Evolutionary conservation across 2,888 invertebrate genomes (phyloP).

Genomic region (Pherbina coryleti): DNA sequence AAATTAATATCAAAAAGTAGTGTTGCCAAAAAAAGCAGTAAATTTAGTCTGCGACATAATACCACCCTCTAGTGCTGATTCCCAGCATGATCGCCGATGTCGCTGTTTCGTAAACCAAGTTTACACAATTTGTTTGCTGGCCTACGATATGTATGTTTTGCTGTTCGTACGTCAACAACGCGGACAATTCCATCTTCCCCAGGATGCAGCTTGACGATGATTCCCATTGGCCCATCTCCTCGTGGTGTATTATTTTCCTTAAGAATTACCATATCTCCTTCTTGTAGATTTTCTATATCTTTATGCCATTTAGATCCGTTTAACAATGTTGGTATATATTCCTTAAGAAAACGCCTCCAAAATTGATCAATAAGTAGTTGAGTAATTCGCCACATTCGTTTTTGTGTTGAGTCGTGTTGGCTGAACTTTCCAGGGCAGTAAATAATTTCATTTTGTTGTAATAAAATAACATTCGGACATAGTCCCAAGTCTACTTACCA

Average conservation of each 20-base stretch:
- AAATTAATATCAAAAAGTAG: no score
- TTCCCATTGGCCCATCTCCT: constrained; percentile 37
- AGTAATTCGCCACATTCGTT: constrained; percentile 34
- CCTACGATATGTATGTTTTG: constrained; percentile 18
- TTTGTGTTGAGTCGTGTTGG: background rate
- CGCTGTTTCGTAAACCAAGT: constrained; percentile 1
- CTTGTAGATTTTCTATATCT: constrained; percentile 26
- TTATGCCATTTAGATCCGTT: constrained; percentile 36
- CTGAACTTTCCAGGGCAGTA: constrained; percentile 24
- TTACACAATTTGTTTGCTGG: constrained; percentile 20
- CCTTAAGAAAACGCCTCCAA: constrained; percentile 39
- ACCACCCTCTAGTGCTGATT: constrained; percentile 25
- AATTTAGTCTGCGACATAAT: no score
- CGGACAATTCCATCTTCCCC: constrained; percentile 36
- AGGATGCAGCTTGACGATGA: constrained; percentile 33
- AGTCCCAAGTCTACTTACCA: constrained; percentile 34
- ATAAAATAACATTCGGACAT: constrained; percentile 33
- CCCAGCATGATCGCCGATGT: background rate
- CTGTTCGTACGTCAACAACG: constrained; percentile 34
- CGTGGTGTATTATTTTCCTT: constrained; percentile 32
- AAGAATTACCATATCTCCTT: constrained; percentile 29
- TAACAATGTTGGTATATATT: constrained; percentile 30
- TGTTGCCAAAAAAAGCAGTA: no score
- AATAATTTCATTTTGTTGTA: constrained; percentile 16
- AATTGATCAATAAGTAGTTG: constrained; percentile 41